Base-by-base conservation (phyloP, 2,113 vertebrate genomes). In the Trinectes maculatus region DNA sequence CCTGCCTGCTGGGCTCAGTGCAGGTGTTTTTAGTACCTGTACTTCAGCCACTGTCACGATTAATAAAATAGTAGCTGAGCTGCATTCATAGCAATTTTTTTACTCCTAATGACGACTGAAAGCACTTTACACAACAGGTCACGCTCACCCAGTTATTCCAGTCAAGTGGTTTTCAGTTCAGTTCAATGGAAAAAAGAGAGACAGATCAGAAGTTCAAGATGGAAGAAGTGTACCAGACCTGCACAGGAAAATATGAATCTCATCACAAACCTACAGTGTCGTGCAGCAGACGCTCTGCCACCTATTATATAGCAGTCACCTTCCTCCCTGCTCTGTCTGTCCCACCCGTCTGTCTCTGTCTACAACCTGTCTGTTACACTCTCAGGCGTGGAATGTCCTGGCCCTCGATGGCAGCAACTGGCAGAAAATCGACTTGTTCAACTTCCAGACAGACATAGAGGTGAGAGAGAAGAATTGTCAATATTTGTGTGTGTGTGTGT, bases 361-460 rank as follows among this genome's bases (percentile, higher is more conserved):
- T 33, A 46, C 75, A 66, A 72, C 65, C 49, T 74, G 54, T 66
- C 60, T 68, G 36, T 64, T 57, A 7, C 37, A 24, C 10, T 69
- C 64, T 74, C 80, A 98, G 96, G 94, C 95, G 40, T 98, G 96
- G 96, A 98, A 98, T 74, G 89, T 98, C 87, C 91, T 98, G 85
- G 96, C 96, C 53, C 87, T 98, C 63, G 96, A 98, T 90, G 96
- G 96, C 87, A 98, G 96, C 88, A 98, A 98, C 85, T 98, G 96
- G 96, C 96, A 98, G 87, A 96, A 95, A 91, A 95, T 98, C 74
- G 96, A 98, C 85, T 92, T 98, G 68, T 98, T 98, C 89, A 97
- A 98, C 92, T 98, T 98, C 71, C 96, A 98, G 65, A 97, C 95
- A 4, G 96, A 98, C 85, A 96, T 98, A 75, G 96, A 98, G 95